These are phyloP conservation scores for Masticophis lateralis DNA, from an alignment of 2,797 vertebrate species.

Conservation along the genomic window DNA sequence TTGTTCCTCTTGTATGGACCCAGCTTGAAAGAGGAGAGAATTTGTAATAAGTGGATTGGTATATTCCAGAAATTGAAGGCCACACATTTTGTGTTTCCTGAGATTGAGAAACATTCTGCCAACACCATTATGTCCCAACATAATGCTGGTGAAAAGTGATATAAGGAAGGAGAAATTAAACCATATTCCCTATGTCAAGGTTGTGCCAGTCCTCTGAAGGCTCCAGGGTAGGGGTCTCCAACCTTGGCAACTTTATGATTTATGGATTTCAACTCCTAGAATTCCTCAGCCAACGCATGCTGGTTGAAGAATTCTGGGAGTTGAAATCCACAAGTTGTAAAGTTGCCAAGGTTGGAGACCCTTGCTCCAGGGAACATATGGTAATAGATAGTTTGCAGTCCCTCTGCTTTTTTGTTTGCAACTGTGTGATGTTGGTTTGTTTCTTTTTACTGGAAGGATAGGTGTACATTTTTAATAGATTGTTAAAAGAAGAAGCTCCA, in stretches of 20 bases:
- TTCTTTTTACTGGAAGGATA: not conserved
- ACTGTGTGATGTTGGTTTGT: not conserved
- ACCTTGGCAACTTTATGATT: too few relatives aligned
- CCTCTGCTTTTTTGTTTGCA: not conserved
- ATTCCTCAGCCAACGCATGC: too few relatives aligned
- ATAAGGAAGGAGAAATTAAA: not conserved
- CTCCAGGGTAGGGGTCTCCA: not conserved
- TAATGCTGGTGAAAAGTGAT: not conserved
- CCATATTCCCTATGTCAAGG: not conserved
- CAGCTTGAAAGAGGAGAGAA: not conserved
- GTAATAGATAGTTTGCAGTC: not conserved
- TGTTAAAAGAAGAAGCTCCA: not conserved
- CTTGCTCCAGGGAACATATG: not conserved
- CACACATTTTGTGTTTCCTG: not conserved
- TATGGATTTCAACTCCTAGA: too few relatives aligned
- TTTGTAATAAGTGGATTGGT: not conserved
- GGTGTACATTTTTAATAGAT: not conserved
- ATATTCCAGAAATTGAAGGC: not conserved
- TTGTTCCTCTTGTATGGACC: not conserved
- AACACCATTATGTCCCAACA: not conserved
- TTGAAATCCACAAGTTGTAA: too few relatives aligned
- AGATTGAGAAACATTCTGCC: not conserved
- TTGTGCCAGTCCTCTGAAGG: not conserved
- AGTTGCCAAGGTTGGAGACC: too few relatives aligned
- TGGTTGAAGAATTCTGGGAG: too few relatives aligned